Evolutionary conservation across 2,797 vertebrate species (phyloP), one percentile per base, ranked within the genome.

Genomic region (Xiphophorus birchmanni): DNA sequence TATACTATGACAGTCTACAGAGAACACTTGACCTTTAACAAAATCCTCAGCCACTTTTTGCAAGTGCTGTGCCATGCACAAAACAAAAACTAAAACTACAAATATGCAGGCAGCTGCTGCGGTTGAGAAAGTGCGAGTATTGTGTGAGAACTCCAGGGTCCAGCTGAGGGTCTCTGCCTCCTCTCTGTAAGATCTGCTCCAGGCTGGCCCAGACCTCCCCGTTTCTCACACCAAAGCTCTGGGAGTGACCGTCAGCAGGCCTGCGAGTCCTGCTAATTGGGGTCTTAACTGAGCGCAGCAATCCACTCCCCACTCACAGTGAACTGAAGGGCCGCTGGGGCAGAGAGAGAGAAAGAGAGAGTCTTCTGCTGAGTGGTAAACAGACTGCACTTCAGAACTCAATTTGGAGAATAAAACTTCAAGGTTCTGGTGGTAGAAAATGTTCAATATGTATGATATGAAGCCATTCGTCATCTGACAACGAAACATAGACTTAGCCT

Each of bases 191-290:
- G 83, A 84, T 78, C 69, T n/a, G 65, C 82, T 83, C 75, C 83
- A 76, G 81, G 76, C 80, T 29, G 40, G 80, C 88, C 76, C 69
- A 48, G 74, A 84, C 83, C 82, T 79, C 78, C 79, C 83, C 84
- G 79, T 83, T 85, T 91, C 87, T 77, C 84, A 90, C 89, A 90
- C 89, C 87, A 89, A 88, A 88, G 89, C 90, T 87, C 85, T 73
- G 87, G 73, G 89, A 89, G 91, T 92, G 91, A 94, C 93, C 93
- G 93, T 94, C 93, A 91, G 86, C 84, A 78, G 87, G 88, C 87
- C 87, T 79, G 86, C 86, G 85, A 86, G 88, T 92, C 84, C 77
- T 88, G 89, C 91, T 94, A 95, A 95, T 94, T 94, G 91, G 91
- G 92, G 92, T 94, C 93, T 94, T 90, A 80, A 86, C 82, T 92